Evolutionary conservation across 2,113 vertebrate genomes (phyloP), one percentile per base, ranked within the genome.

Genomic region (Morone saxatilis): DNA sequence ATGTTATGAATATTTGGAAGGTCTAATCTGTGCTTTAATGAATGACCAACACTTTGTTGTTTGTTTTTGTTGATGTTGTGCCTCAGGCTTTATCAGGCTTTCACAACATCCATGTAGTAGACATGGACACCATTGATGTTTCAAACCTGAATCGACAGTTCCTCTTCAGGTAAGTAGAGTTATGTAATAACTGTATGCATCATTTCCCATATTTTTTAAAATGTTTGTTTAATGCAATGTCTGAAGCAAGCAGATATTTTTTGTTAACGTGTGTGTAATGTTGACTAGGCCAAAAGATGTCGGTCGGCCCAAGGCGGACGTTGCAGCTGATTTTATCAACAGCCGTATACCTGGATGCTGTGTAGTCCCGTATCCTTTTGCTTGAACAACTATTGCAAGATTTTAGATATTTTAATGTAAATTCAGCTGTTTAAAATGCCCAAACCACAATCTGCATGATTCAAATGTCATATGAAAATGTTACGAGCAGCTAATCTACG

Each of bases 91-190:
- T 99, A 80, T 97, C 97, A 50, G 97, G 97, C 67, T 97, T 99
- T 92, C 95, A 94, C 45, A 95, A 98, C 89, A 97, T 99, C 89
- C 96, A 98, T 90, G 97, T 99, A 36, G 96, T 99, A 82, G 98
- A 99, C 90, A 99, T 99, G 98, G 98, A 99, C 84, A 98, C 96
- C 83, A 97, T 98, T 92, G 97, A 99, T 92, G 93, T 99, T 86
- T 99, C 98, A 75, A 99, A 99, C 85, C 91, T 98, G 70, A 98
- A 99, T 89, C 96, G 98, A 50, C 98, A 99, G 78, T 98, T 99
- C 90, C 95, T 99, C 70, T 98, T 99, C 93, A 96, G 98, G 98
- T 97, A 91, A 97, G 97, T 80, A 22, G 4, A 22, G 13, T 45
- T 25, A 7, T 60, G 11, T 36, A 9, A 61, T 61, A 8, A 7